Base-by-base conservation (phyloP, 2,888 invertebrate species). In the Andricus quercusramuli region DNA sequence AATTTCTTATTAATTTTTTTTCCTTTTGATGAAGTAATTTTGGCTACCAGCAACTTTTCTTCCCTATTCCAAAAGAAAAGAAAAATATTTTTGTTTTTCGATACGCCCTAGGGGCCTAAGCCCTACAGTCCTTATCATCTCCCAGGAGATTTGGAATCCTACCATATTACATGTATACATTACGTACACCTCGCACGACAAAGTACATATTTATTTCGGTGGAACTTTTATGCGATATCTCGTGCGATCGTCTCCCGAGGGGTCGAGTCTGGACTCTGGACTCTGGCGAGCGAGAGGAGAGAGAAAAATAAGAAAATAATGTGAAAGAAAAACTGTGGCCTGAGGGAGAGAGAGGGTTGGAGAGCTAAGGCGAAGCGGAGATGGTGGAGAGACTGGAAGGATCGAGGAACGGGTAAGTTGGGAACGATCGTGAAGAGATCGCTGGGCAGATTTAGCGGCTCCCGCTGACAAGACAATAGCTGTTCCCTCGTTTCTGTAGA, bases 401-500 rank as follows among this genome's bases (percentile, higher is more conserved):
- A 81, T 68, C 80, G 83, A 82, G 83, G 82, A 79, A 85, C 62
- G 79, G 65, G 62, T 80, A 62, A 29, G 74, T 32, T 51, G 68
- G 66, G 66, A 74, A 87, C 89, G 91, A 90, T 91, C 90, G 90
- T 89, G 90, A 90, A 88, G 90, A 90, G 90, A 90, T 91, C 90
- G 89, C 87, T 88, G 90, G 85, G 88, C 88, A 91, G 91, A 91
- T 91, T 91, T 91, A 91, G 88, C 90, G 89, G 91, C 90, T 83
- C 89, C 88, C 87, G 89, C 89, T 91, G 91, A 91, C 91, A 91
- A 91, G 91, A 91, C 91, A 91, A 91, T 91, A 90, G 91, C 88
- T 88, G 90, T 90, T 89, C 90, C 87, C 90, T 88, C 91, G 83
- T 83, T 88, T 88, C 88, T 85, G 88, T 86, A 87, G 88, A 90